These are phyloP conservation scores for Drosophila ochracea DNA, from an alignment of 2,888 invertebrate genomes.

Conservation along the genomic window DNA sequence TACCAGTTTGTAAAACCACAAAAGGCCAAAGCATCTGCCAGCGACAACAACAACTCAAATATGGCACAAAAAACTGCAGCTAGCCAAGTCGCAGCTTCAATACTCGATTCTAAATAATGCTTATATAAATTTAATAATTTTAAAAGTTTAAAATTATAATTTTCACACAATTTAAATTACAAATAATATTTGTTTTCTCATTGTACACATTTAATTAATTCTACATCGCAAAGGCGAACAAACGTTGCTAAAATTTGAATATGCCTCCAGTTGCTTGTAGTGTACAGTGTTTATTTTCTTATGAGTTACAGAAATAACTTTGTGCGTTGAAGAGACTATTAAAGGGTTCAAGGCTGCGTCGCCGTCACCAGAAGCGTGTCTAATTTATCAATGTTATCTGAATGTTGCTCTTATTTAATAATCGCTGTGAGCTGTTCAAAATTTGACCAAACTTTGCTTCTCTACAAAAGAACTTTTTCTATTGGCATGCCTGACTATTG, in stretches of 20 bases:
- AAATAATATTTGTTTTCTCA: not conserved
- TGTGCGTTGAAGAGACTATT: constrained; percentile 59
- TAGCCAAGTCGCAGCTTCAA: constrained; percentile 5
- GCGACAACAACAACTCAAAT: constrained; percentile 29
- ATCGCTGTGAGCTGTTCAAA: not conserved
- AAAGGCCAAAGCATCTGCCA: constrained; percentile 45
- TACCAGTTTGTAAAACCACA: constrained; percentile 49
- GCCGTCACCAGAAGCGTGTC: constrained; percentile 23
- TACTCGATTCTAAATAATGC: constrained; percentile 14
- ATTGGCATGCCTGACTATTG: not conserved
- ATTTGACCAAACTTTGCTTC: not conserved
- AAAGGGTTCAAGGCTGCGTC: constrained; percentile 71
- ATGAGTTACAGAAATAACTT: constrained; percentile 66
- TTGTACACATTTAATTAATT: not conserved
- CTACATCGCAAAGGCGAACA: not conserved
- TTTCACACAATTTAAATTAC: not conserved
- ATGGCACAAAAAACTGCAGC: constrained; percentile 7
- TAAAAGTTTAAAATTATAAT: not conserved
- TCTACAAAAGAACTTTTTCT: not conserved
- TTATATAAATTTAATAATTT: not conserved
- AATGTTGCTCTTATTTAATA: not conserved
- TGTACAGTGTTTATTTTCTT: constrained; percentile 16
- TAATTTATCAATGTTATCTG: constrained; percentile 55
- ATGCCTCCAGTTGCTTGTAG: constrained; percentile 11
- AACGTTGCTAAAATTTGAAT: not conserved